Conservation (phyloP, 2,797 vertebrate species). For the Myotis findleyi region DNA sequence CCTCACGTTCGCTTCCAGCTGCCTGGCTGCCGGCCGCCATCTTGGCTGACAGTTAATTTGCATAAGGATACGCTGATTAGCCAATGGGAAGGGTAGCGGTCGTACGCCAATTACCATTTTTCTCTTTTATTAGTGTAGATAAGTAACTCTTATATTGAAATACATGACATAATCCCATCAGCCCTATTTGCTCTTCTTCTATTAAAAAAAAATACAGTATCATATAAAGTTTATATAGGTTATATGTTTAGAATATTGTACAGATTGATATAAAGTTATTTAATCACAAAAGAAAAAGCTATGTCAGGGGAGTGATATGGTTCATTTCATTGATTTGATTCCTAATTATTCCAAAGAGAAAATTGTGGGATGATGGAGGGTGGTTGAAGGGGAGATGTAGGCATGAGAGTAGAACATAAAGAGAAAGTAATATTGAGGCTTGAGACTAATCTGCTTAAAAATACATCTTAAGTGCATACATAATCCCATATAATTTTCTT, state of each 20-base stretch:
- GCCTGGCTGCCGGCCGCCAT: too few relatives aligned
- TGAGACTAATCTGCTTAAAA: constrained; percentile 11
- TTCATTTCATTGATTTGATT: constrained; percentile 53
- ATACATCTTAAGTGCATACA: background rate
- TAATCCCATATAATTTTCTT: background rate
- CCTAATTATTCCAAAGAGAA: constrained; percentile 21
- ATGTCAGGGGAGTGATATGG: background rate
- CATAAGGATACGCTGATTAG: too few relatives aligned
- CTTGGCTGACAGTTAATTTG: too few relatives aligned
- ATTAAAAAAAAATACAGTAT: constrained; percentile 56
- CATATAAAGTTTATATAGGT: background rate
- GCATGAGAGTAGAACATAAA: background rate
- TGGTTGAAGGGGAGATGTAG: background rate
- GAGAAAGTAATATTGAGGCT: background rate
- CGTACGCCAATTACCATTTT: too few relatives aligned
- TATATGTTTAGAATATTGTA: constrained; percentile 46
- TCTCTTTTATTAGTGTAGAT: background rate
- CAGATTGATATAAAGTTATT: constrained; percentile 5
- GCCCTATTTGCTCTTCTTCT: background rate
- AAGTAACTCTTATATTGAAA: constrained; percentile 6
- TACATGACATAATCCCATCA: background rate
- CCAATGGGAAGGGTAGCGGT: too few relatives aligned
- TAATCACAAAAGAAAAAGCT: constrained; percentile 27
- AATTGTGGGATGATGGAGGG: background rate
- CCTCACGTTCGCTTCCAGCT: too few relatives aligned